These are phyloP conservation scores for Camponotus fellah DNA, from an alignment of 2,888 invertebrate species.

Conservation along the genomic window DNA sequence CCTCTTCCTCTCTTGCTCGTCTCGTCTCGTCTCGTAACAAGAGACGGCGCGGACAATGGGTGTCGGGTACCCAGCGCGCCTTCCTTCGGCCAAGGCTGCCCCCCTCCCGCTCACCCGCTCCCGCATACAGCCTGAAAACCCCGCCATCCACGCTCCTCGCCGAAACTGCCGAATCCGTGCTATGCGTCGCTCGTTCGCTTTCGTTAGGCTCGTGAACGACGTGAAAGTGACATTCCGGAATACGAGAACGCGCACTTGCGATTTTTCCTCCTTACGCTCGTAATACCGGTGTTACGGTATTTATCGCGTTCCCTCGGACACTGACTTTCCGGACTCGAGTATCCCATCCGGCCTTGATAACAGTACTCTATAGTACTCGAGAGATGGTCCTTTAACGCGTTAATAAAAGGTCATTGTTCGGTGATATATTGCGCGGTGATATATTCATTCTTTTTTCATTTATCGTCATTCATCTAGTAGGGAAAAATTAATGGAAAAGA, in stretches of 20 bases:
- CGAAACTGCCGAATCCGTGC: slow-evolving; percentile 66
- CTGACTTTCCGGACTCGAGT: not conserved
- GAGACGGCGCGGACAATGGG: slow-evolving; percentile 84
- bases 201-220: slow-evolving; percentile 3
- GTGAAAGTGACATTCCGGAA: slow-evolving; percentile 14
- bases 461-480: not conserved
- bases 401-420: slow-evolving; percentile 22
- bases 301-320: not conserved
- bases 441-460: slow-evolving; percentile 7
- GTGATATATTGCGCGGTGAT: not conserved
- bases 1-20: slow-evolving; percentile 68
- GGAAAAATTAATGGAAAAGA: slow-evolving; percentile 46
- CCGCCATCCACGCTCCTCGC: slow-evolving; percentile 62
- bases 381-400: not conserved
- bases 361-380: not conserved
- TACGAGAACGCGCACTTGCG: not conserved
- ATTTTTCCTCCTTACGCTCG: not conserved
- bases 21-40: slow-evolving; percentile 84
- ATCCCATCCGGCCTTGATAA: not conserved
- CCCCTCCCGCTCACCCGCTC: slow-evolving; percentile 50
- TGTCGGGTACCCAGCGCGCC: slow-evolving; percentile 81
- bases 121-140: slow-evolving; percentile 58
- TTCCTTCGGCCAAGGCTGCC: slow-evolving; percentile 83
- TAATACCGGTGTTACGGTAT: slow-evolving; percentile 7
- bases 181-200: not conserved